Evolutionary conservation across 2,113 vertebrate species (phyloP), one percentile per base, ranked within the genome.

Genomic region (Scatophagus argus): DNA sequence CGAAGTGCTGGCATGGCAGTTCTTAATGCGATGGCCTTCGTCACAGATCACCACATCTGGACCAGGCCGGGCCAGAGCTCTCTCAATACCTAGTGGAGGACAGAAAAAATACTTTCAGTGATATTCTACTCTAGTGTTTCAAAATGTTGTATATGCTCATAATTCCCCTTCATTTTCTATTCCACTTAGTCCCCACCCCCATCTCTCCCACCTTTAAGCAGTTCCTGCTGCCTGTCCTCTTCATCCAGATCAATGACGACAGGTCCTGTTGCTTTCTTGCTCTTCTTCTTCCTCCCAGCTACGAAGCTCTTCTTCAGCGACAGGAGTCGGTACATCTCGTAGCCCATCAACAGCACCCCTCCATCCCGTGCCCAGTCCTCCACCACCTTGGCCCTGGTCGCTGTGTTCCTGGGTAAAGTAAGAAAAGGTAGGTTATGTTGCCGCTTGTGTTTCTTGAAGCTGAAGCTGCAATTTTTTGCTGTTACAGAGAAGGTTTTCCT

Each of bases 1-100:
- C 0, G 98, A 99, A 0, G 97, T 99, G 94, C 97, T 99, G 88
- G 98, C 98, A 3, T 99, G 98, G 87, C 97, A 99, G 94, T 99
- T 99, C 93, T 99, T 99, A 85, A 99, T 99, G 71, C 98, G 96
- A 90, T 99, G 98, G 25, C 98, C 98, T 90, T 99, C 98, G 5
- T 99, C 98, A 85, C 98, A 99, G 74, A 99, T 98, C 55, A 99
- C 98, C 67, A 99, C 97, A 12, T 99, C 98, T 0, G 98, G 98
- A 29, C 98, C 98, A 0, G 98, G 98, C 23, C 95, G 95, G 32
- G 97, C 95, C 81, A 99, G 91, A n/a, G 98, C 97, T 85, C 95
- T 97, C 89, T 99, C 97, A 8, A 99, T 97, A 76, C 96, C 98
- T 99, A 90, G 34, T 25, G 44, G 23, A 47, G 12, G 47, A 70